A percentile compares a stretch with the other conserved stretches of the same genome.
Evolutionary conservation across 1,140 invertebrate genomes (phyloP).

Genomic region (Euura saliciscinereae): DNA sequence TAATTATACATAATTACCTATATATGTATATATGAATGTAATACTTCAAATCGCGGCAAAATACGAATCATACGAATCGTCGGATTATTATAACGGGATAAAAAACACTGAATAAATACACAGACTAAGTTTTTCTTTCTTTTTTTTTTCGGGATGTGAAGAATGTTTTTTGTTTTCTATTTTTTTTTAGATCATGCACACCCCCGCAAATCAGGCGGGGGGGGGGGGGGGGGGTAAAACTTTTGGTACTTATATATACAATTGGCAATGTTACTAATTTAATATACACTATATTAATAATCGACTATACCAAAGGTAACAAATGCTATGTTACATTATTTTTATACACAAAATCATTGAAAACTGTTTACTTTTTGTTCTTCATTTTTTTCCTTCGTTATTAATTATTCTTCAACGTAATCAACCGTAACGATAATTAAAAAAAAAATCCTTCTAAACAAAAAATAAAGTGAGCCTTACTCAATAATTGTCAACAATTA

Average conservation of each 20-base stretch:
- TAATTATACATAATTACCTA: no score
- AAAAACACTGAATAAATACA: no score
- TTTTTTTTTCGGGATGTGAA: neutral
- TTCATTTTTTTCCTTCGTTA: conserved; percentile 3
- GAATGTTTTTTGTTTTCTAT: neutral
- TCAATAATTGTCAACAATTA: no score
- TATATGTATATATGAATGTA: no score
- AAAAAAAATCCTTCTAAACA: no score
- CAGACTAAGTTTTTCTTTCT: neutral
- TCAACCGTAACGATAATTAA: neutral
- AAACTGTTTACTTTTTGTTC: conserved; percentile 27
- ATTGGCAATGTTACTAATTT: neutral
- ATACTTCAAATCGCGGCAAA: no score
- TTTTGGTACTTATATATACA: neutral
- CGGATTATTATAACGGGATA: no score
- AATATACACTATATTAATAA: conserved; percentile 15
- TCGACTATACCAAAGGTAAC: conserved; percentile 53
- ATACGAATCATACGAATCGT: no score
- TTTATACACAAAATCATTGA: conserved; percentile 15
- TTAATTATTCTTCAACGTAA: conserved; percentile 9
- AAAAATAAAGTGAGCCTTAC: no score
- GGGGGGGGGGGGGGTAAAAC: neutral
- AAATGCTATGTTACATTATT: conserved; percentile 56
- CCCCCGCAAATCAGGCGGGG: no score
- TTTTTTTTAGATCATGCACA: no score